Base-by-base conservation (phyloP, 92 coral and sea anemone species). In the Desmophyllum pertusum region DNA sequence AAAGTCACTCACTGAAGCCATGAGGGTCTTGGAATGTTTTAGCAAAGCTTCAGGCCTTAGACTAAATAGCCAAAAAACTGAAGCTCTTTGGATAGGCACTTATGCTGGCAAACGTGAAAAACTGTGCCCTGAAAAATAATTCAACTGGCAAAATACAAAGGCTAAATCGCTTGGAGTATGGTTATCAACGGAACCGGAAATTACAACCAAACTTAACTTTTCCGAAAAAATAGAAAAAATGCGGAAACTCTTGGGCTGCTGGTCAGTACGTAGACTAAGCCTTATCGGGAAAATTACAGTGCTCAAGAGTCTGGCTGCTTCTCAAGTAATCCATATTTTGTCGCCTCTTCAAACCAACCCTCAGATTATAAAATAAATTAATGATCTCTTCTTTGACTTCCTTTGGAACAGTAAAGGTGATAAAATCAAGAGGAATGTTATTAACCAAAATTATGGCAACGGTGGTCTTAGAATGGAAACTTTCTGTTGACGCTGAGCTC, bases 31-130 rank as follows among this genome's bases (percentile, higher is more conserved):
- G 33, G 78, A 81, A 50, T 33, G 38, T 36, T 82, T 82, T 36
- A 68, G 79, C 36, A 70, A 70, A 50, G 73, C 53, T 36, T 83
- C 80, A 19, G 86, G 80, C 76, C 62, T 83, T 50, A 83, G 72
- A 53, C 79, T 71, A 5, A 82, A 82, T 63, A 53, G 71, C 43
- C 51, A 72, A 66, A 72, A 83, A 55, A 83, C 79, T 36, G 72
- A 83, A 72, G 86, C 86, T 36, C 71, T 73, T 10, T 72, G 80
- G 79, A 82, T 72, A 50, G 79, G 71, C 36, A 50, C 86, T 48
- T 46, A 45, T 57, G 57, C 59, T 10, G 79, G 79, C 6, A 63
- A 70, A 37, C 33, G 18, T 51, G 62, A 42, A 71, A 83, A 35
- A 72, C 57, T 70, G 10, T 57, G 79, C n/a, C 79, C 72, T 70